Conservation (phyloP, 2,113 vertebrate species). For the Hyperopisus bebe region DNA sequence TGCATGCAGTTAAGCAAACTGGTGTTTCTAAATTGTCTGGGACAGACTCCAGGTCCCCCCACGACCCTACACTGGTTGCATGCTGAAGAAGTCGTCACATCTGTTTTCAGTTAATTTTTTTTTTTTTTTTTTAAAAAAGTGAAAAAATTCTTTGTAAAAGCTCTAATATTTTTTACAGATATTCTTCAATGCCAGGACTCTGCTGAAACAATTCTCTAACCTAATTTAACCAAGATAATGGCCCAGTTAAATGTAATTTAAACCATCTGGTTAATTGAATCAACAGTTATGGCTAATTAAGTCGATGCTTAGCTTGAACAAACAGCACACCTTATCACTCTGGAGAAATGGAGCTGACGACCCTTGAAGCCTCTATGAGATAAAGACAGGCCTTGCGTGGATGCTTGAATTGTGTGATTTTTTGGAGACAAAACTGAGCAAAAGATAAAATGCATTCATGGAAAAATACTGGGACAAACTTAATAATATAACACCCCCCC, state of each 20-base stretch:
- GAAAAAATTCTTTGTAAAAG: not conserved
- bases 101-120: not conserved
- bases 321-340: not conserved
- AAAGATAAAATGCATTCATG: not conserved
- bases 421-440: not conserved
- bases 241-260: not conserved
- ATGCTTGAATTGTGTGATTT: not conserved
- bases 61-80: not conserved
- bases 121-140: not conserved
- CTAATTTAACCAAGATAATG: not conserved
- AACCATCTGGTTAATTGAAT: not conserved
- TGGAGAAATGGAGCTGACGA: not conserved
- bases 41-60: not conserved
- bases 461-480: not conserved
- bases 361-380: not conserved
- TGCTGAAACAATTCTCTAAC: not conserved
- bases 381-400: not conserved
- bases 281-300: not conserved
- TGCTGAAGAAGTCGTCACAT: not conserved
- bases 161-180: not conserved
- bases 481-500: not conserved
- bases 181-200: not conserved
- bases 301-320: not conserved
- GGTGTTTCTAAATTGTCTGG: not conserved
- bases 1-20: not conserved